phyloP scores from a whole-genome alignment of 2,797 vertebrate species.

The Sciurus vulgaris region DNA sequence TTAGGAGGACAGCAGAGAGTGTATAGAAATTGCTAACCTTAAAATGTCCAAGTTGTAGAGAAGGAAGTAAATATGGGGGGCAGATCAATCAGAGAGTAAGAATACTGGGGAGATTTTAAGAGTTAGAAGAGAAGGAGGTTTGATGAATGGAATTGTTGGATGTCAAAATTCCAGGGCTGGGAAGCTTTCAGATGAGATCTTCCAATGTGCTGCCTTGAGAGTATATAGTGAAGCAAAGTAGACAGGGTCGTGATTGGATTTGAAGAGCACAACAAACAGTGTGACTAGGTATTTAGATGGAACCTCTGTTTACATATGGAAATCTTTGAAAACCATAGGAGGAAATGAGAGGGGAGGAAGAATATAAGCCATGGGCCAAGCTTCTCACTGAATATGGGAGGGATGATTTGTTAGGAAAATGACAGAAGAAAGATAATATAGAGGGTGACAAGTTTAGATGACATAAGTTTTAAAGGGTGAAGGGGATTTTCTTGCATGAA shows the following conservation, averaged over 20 bases:
- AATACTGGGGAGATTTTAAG: background rate
- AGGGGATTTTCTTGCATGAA: background rate
- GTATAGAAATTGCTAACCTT: background rate
- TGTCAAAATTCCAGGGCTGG: background rate
- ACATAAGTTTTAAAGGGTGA: constrained; percentile 1
- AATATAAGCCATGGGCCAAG: background rate
- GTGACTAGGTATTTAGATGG: background rate
- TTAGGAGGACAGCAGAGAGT: background rate
- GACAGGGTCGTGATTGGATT: background rate
- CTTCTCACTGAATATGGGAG: background rate
- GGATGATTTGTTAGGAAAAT: background rate
- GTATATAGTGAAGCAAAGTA: background rate
- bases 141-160: background rate
- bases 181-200: background rate
- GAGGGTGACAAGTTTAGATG: background rate
- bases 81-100: background rate
- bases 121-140: background rate
- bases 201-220: background rate
- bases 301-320: background rate
- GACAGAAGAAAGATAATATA: background rate
- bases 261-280: background rate
- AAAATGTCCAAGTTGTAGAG: background rate
- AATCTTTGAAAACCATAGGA: background rate
- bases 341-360: background rate
- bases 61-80: background rate